Percentiles rank a stretch among this genome's conserved stretches.
phyloP scores from a whole-genome alignment of 2,888 invertebrate genomes.

The Netelia inedita region DNA sequence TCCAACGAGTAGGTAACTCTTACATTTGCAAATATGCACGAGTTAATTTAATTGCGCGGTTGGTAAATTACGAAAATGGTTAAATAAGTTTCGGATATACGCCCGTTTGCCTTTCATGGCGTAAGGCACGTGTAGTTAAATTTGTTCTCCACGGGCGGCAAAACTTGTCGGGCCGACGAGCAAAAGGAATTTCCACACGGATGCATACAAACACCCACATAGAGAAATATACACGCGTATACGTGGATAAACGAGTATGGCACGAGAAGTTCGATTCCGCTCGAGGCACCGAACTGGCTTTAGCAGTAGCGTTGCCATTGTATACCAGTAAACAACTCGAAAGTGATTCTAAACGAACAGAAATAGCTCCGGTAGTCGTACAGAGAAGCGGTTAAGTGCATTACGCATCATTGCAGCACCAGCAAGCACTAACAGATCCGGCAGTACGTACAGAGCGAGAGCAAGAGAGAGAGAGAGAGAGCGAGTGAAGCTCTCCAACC shows the following conservation, averaged over 20 bases:
- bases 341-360: conserved; percentile 48
- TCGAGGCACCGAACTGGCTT: neutral
- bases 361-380: conserved; percentile 37
- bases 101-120: neutral
- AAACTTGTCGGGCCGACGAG: conserved; percentile 1
- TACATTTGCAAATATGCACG: conserved; percentile 2
- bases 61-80: conserved; percentile 10
- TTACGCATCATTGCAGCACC: conserved; percentile 54
- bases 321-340: conserved; percentile 45
- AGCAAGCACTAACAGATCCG: conserved; percentile 44
- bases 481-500: neutral
- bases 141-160: conserved; percentile 1
- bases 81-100: neutral
- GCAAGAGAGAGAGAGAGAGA: conserved; percentile 18
- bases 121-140: neutral
- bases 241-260: too few species aligned
- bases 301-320: neutral
- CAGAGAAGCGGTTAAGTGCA: conserved; percentile 41
- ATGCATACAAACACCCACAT: neutral
- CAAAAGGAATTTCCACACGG: neutral
- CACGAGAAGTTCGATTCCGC: neutral
- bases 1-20: neutral
- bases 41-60: conserved; percentile 10
- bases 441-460: neutral
- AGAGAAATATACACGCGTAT: neutral